A percentile compares a stretch with the other conserved stretches of the same genome.
Conservation (phyloP, 2,797 vertebrate genomes). For the Typhlichthys subterraneus region DNA sequence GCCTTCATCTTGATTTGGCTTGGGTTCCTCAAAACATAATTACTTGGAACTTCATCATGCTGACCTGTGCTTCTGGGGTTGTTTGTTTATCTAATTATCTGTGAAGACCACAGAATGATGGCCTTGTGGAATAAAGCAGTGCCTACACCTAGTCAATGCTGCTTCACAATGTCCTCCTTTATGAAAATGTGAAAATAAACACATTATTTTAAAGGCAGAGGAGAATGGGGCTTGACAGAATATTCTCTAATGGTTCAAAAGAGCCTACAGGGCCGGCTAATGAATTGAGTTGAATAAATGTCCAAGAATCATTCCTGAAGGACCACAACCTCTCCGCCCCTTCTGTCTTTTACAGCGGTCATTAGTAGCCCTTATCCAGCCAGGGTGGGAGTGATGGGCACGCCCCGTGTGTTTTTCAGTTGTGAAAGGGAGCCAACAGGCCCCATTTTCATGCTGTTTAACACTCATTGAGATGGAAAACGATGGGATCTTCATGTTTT, state of each 20-base stretch:
- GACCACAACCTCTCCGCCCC: constrained; percentile 5
- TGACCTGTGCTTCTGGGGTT: constrained; percentile 1
- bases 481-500: constrained; percentile 52
- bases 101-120: constrained; percentile 2
- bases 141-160: neutral
- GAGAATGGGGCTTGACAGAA: constrained; percentile 1
- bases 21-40: neutral
- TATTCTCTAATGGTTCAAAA: constrained; percentile 26
- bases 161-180: neutral
- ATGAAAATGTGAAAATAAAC: constrained; percentile 28
- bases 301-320: constrained; percentile 31
- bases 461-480: constrained; percentile 69
- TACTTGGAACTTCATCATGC: constrained; percentile 3
- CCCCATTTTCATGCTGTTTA: constrained; percentile 72
- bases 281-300: constrained; percentile 56
- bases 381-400: constrained; percentile 52
- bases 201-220: neutral
- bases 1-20: neutral
- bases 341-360: constrained; percentile 67
- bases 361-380: constrained; percentile 76
- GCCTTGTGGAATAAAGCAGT: neutral
- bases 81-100: neutral
- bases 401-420: constrained; percentile 61
- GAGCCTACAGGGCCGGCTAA: constrained; percentile 33
- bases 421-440: constrained; percentile 59